These are phyloP conservation scores for Phalacrocorax aristotelis DNA, from an alignment of 2,113 vertebrate species.

Conservation along the genomic window DNA sequence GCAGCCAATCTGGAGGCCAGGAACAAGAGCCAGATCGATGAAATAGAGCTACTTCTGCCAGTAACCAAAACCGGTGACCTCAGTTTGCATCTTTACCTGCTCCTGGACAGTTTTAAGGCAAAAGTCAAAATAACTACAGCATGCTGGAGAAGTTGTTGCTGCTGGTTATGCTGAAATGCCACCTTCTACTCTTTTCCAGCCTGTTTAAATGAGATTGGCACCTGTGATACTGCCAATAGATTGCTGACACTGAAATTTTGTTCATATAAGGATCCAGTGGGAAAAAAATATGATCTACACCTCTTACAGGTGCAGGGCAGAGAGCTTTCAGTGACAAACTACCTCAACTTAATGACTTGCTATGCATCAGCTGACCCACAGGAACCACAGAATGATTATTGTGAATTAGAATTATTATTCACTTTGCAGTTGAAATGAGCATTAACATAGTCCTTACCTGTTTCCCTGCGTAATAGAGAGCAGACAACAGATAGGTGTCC, in stretches of 20 bases:
- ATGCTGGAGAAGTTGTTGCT: neutral
- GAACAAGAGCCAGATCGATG: neutral
- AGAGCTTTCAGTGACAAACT: neutral
- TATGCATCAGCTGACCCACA: neutral
- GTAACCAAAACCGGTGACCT: neutral
- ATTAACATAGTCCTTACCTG: neutral
- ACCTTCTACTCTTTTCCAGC: neutral
- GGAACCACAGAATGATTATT: neutral
- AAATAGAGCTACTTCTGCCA: neutral
- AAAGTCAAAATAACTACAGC: neutral
- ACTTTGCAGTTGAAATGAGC: neutral
- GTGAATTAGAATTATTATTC: neutral
- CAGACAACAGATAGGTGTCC: neutral
- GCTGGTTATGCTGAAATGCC: neutral
- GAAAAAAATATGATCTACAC: neutral
- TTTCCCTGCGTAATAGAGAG: neutral
- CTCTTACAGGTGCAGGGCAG: neutral
- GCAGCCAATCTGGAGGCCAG: neutral
- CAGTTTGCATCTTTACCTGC: neutral
- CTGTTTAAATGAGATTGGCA: neutral
- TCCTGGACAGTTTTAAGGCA: neutral
- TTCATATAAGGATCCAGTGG: neutral
- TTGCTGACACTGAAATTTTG: neutral
- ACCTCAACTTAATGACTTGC: neutral
- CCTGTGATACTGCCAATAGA: too few relatives aligned